phyloP scores from a whole-genome alignment of 37 sponge, comb jelly and placozoan genomes.

The Hormiphora californensis region DNA sequence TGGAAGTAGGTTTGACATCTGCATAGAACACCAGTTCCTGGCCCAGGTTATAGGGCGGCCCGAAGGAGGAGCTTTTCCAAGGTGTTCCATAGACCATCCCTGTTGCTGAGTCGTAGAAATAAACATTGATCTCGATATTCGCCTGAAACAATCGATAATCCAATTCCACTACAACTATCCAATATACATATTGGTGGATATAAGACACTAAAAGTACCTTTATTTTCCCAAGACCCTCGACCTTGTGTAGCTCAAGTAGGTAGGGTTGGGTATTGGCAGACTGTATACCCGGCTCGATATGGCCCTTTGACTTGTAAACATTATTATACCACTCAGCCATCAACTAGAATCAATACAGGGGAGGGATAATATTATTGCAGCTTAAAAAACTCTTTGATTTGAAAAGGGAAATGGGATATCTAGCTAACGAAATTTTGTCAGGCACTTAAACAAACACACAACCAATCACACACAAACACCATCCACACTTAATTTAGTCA shows the following conservation, averaged over 20 bases:
- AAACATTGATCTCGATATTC: neutral
- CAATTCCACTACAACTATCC: too few species aligned
- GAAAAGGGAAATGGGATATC: too few species aligned
- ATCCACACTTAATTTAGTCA: too few species aligned
- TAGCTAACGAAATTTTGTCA: too few species aligned
- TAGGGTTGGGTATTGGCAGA: neutral
- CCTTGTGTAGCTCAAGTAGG: slow-evolving; percentile 15
- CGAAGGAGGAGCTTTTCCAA: neutral
- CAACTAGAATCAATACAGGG: neutral
- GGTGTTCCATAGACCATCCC: neutral
- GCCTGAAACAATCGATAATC: neutral
- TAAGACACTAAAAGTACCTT: neutral
- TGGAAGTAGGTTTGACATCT: neutral
- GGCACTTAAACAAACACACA: too few species aligned
- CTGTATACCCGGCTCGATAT: slow-evolving; percentile 9
- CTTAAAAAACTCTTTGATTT: too few species aligned
- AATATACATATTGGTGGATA: neutral
- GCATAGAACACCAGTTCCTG: slow-evolving; percentile 25
- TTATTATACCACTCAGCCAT: slow-evolving; percentile 26
- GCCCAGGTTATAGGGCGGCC: neutral
- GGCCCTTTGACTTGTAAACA: slow-evolving; percentile 30
- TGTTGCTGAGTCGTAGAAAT: neutral
- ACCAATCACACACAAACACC: too few species aligned
- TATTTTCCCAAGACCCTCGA: slow-evolving; percentile 49
- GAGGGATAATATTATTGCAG: too few species aligned